These are phyloP conservation scores for Corythoichthys intestinalis DNA, from an alignment of 2,113 vertebrate species.

Conservation along the genomic window DNA sequence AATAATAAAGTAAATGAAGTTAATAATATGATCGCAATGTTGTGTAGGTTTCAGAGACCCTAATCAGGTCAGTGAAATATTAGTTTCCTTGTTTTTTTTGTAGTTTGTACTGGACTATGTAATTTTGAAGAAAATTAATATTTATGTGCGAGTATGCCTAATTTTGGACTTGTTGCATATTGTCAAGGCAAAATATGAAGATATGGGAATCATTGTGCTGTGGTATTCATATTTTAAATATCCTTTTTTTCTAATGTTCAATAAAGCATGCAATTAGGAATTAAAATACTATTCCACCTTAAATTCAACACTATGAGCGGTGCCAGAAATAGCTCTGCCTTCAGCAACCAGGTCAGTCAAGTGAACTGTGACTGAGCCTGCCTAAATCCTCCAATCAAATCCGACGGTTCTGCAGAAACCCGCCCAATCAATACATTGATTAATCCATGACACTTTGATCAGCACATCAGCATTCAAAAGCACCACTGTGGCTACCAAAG, in stretches of 20 bases:
- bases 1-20: too few species aligned
- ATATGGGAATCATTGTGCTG: neutral
- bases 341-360: conserved; percentile 62
- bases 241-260: neutral
- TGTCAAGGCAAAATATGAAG: neutral
- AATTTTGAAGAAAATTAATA: too few species aligned
- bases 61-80: too few species aligned
- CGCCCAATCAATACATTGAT: conserved; percentile 49
- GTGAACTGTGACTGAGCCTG: conserved; percentile 56
- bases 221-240: neutral
- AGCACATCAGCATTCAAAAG: conserved; percentile 22
- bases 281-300: conserved; percentile 24
- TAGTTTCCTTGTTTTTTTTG: too few species aligned
- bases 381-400: conserved; percentile 50
- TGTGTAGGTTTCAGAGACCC: too few species aligned
- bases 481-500: conserved; percentile 13
- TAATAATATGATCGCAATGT: too few species aligned
- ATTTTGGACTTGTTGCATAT: too few species aligned
- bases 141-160: too few species aligned
- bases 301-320: conserved; percentile 32
- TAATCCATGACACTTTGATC: conserved; percentile 46
- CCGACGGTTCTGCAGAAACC: conserved; percentile 29
- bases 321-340: conserved; percentile 56
- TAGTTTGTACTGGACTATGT: too few species aligned
- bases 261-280: neutral